Evolutionary conservation across 2,113 vertebrate genomes (phyloP).

Genomic region (Peromyscus maniculatus): DNA sequence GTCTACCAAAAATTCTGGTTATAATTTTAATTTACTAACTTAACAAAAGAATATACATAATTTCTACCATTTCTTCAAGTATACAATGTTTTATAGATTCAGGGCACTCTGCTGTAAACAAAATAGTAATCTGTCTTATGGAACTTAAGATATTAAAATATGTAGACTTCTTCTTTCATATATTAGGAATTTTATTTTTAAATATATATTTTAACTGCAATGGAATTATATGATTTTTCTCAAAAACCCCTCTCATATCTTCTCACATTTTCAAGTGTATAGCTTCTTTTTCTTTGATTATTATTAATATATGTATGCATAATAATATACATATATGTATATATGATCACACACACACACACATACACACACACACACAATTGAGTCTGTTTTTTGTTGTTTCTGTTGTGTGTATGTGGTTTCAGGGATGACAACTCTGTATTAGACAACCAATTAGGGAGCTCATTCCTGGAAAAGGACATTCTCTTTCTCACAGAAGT

Average conservation of each 20-base stretch:
- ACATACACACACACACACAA: too few species aligned
- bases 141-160: neutral
- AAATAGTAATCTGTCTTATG: neutral
- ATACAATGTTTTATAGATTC: neutral
- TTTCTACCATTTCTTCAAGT: neutral
- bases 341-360: too few species aligned
- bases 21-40: neutral
- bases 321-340: neutral
- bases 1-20: neutral
- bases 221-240: neutral
- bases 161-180: neutral
- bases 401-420: neutral
- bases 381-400: neutral
- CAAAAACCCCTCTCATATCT: neutral
- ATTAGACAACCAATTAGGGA: neutral
- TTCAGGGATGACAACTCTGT: neutral
- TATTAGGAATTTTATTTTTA: neutral
- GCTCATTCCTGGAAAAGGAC: neutral
- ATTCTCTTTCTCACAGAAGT: neutral
- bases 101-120: neutral
- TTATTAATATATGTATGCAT: neutral
- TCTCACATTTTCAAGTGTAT: neutral
- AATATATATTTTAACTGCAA: neutral
- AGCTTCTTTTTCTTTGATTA: neutral
- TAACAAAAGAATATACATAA: neutral